Base-by-base conservation (phyloP, 1,140 invertebrate genomes). In the Streblospio benedicti region DNA sequence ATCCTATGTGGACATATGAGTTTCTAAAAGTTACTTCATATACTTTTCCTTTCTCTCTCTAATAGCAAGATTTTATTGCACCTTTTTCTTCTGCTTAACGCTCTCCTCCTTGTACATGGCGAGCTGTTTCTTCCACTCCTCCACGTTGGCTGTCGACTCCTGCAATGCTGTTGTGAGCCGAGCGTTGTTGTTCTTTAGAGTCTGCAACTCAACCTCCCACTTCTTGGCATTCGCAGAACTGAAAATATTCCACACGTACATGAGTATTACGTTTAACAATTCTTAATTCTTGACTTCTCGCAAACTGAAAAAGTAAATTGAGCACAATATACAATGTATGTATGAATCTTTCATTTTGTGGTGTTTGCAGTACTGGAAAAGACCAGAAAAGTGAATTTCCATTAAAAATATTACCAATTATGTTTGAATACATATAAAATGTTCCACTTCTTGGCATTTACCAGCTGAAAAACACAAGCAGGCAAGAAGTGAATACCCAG, bases 71-170 rank as follows among this genome's bases (percentile, higher is more conserved):
- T 27, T 31, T 30, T 20, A n/a, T 33, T 16, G n/a, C 33, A 77
- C 79, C 69, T 84, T 85, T 47, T 84, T 85, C 78, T 93, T 92
- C 65, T 96, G 85, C 60, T 89, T 83, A 54, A 87, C 85, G 80
- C 95, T 95, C 76, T 97, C 93, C 71, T 97, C 93, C 80, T 96
- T 93, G 71, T 96, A 93, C 35, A 89, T 87, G 65, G 94, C 92
- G 57, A 97, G 81, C 73, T 97, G 93, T 66, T 91, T 84, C 80
- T 97, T 97, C 94, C 94, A 98, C 76, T 97, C 93, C 70, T 97
- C 93, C 5, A 97, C 93, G 80, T 97, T 97, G 41, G 92, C 89
- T 28, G 92, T 97, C 64, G 90, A 94, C 79, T 98, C 94, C 79
- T 97, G 93, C 51, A 98, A 82, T 9, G 93, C 93, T 69, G 90